These are phyloP conservation scores for Chrysochloris asiatica DNA, from an alignment of 2,113 vertebrate genomes.

Conservation along the genomic window DNA sequence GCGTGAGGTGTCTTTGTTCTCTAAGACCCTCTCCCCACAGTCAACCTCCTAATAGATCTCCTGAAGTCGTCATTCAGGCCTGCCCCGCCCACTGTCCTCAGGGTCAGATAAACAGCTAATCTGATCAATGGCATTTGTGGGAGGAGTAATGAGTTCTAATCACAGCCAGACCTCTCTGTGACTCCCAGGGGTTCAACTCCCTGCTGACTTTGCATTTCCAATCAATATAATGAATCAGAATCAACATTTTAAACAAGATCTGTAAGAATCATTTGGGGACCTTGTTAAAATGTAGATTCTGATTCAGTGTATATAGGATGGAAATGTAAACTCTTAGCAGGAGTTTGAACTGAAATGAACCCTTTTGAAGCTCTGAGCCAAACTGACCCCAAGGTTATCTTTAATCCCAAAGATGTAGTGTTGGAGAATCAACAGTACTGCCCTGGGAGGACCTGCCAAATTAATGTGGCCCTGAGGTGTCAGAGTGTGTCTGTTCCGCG, in stretches of 20 bases:
- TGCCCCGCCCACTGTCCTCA: neutral
- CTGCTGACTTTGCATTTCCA: too few relatives aligned
- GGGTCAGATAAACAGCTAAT: neutral
- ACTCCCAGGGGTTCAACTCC: too few relatives aligned
- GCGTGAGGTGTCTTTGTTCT: neutral
- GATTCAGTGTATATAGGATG: too few relatives aligned
- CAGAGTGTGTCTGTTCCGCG: neutral
- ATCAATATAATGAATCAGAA: neutral
- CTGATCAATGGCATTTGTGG: fast-evolving
- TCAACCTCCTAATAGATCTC: neutral
- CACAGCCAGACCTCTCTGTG: neutral
- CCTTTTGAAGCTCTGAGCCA: neutral
- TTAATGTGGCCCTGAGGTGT: neutral
- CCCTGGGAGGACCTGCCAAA: conserved; percentile 42
- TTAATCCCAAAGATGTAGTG: conserved; percentile 57
- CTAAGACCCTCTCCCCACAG: neutral
- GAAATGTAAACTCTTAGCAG: too few relatives aligned
- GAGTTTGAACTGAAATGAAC: neutral
- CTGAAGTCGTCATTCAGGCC: neutral
- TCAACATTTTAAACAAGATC: neutral
- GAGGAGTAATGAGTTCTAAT: neutral
- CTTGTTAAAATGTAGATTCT: too few relatives aligned
- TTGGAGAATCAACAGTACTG: conserved; percentile 7
- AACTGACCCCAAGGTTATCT: conserved; percentile 60
- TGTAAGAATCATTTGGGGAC: too few relatives aligned